A percentile compares a stretch with the other conserved stretches of the same genome.
These are phyloP conservation scores for Oxytorus armatus DNA, from an alignment of 2,888 invertebrate species.

Conservation along the genomic window DNA sequence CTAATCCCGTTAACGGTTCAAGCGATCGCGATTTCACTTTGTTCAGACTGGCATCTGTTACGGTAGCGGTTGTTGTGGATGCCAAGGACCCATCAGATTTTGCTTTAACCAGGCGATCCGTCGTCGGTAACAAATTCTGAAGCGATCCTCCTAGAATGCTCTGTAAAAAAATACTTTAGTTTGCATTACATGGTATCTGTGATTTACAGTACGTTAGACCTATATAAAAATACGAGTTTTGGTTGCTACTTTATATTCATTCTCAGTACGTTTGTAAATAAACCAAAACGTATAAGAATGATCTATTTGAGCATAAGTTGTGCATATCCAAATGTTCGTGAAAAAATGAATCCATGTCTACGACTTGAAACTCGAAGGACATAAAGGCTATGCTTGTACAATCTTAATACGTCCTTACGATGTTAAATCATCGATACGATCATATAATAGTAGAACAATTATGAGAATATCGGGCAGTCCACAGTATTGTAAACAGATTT, in stretches of 20 bases:
- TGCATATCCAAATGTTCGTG: too few species aligned
- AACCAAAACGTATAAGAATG: too few species aligned
- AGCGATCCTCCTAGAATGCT: conserved; percentile 94
- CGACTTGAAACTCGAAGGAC: too few species aligned
- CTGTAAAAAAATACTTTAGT: conserved; percentile 83
- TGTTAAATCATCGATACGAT: too few species aligned
- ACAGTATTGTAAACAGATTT: neutral
- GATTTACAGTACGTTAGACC: neutral
- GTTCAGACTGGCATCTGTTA: conserved; percentile 87
- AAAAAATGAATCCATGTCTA: too few species aligned
- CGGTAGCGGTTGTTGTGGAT: conserved; percentile 93
- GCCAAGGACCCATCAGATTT: conserved; percentile 97
- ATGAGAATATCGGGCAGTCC: neutral
- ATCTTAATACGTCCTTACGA: too few species aligned
- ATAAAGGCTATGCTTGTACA: too few species aligned
- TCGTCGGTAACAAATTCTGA: conserved; percentile 91
- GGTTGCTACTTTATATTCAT: too few species aligned
- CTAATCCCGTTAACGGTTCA: conserved; percentile 98
- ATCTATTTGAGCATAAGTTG: too few species aligned
- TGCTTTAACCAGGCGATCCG: conserved; percentile 94
- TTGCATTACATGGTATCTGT: neutral
- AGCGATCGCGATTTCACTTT: conserved; percentile 95
- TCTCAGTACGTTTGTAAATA: too few species aligned
- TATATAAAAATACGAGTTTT: neutral
- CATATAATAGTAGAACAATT: neutral